phyloP scores from a whole-genome alignment of 2,113 vertebrate species.

The Rhinichthys klamathensis region DNA sequence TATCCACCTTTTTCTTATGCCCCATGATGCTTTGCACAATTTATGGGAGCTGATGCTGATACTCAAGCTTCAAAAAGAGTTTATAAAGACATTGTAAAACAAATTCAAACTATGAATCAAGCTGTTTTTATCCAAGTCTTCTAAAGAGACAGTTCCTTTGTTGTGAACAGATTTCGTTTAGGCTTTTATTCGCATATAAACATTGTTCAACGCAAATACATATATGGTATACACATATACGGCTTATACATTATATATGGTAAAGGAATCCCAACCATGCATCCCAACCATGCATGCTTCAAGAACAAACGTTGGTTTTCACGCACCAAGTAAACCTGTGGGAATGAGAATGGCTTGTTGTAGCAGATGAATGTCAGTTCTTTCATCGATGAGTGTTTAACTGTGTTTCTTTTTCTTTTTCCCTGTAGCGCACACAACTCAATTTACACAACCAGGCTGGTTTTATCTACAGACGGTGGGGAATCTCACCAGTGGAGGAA shows the following conservation, averaged over 20 bases:
- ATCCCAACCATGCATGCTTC: neutral
- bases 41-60: too few relatives aligned
- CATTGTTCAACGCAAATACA: neutral
- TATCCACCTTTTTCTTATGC: too few relatives aligned
- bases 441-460: slow-evolving; percentile 94
- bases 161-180: neutral
- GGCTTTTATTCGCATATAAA: neutral
- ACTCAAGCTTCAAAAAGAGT: neutral
- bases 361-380: neutral
- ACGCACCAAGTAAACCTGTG: neutral
- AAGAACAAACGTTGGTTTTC: neutral
- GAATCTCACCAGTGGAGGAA: slow-evolving; percentile 86
- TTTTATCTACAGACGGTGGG: slow-evolving; percentile 89
- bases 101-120: neutral
- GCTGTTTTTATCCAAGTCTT: neutral
- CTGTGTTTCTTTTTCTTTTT: slow-evolving; percentile 4
- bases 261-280: neutral
- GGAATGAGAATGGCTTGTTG: neutral
- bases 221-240: too few relatives aligned
- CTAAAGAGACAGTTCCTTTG: neutral
- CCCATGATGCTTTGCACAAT: too few relatives aligned
- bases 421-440: slow-evolving; percentile 89
- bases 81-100: too few relatives aligned
- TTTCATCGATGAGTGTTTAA: neutral
- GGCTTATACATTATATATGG: neutral